A percentile compares a stretch with the other conserved stretches of the same genome.
phyloP scores from a whole-genome alignment of 37 sponge, comb jelly and placozoan genomes.

The Hormiphora californensis region DNA sequence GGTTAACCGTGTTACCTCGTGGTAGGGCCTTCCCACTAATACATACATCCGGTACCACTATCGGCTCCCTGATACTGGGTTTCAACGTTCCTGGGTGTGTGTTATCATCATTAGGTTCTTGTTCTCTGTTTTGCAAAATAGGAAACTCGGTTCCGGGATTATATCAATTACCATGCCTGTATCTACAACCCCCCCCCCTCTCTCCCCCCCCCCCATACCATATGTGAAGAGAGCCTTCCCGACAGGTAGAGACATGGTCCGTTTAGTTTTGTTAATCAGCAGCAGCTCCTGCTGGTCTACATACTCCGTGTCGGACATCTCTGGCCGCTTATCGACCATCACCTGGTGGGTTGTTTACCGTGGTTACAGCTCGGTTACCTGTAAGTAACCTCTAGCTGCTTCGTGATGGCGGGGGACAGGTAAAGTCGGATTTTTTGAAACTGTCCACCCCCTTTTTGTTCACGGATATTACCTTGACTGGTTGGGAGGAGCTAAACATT shows the following conservation, averaged over 20 bases:
- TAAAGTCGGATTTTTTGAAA: too few relatives aligned
- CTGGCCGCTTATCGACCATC: background rate
- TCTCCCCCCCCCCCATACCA: too few relatives aligned
- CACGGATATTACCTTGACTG: constrained; percentile 19
- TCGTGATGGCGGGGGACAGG: too few relatives aligned
- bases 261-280: constrained; percentile 65
- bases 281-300: constrained; percentile 62
- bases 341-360: too few relatives aligned
- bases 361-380: too few relatives aligned
- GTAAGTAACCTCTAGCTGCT: too few relatives aligned
- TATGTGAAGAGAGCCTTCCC: constrained; percentile 57
- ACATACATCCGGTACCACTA: background rate
- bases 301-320: constrained; percentile 42
- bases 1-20: constrained; percentile 58
- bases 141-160: too few relatives aligned
- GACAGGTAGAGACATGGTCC: constrained; percentile 90
- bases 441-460: too few relatives aligned
- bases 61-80: constrained; percentile 27
- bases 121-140: too few relatives aligned
- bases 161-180: too few relatives aligned
- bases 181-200: too few relatives aligned
- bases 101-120: too few relatives aligned
- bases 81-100: background rate
- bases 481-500: background rate
- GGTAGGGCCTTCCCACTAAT: constrained; percentile 50